Conservation (phyloP, 1,140 invertebrate species). For the Nylanderia fulva region DNA sequence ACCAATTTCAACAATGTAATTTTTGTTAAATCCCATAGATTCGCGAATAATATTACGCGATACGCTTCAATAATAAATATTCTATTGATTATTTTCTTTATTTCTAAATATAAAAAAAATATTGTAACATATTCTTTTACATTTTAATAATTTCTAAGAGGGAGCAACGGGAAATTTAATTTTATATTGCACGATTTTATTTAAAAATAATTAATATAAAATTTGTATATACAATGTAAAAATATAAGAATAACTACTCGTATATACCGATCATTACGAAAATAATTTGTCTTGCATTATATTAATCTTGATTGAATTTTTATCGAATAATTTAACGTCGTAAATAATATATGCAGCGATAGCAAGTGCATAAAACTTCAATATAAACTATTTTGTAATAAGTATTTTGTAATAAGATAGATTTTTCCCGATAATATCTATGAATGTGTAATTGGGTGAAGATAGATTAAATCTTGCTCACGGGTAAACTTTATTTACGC, state of each 20-base stretch:
- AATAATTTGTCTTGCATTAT: background rate
- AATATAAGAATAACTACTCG: background rate
- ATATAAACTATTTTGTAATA: too few species aligned
- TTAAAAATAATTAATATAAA: too few species aligned
- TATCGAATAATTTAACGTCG: constrained; percentile 60
- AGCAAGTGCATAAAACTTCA: constrained; percentile 30
- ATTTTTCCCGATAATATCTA: constrained; percentile 57
- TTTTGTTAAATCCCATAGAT: background rate
- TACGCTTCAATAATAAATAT: background rate
- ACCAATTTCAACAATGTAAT: background rate
- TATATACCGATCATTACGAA: background rate
- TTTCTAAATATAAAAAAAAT: background rate
- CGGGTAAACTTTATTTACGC: constrained; percentile 20
- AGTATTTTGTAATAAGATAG: constrained; percentile 42
- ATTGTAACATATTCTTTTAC: background rate
- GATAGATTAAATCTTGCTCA: constrained; percentile 48
- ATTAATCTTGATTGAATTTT: constrained; percentile 55
- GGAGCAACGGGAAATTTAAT: background rate
- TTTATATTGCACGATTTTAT: too few species aligned
- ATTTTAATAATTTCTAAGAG: background rate
- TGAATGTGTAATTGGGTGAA: constrained; percentile 40
- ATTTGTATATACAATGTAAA: background rate
- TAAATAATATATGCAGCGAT: constrained; percentile 2
- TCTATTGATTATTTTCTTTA: too few species aligned
- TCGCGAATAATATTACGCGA: background rate